Evolutionary conservation across 2,888 invertebrate genomes (phyloP), one percentile per base, ranked within the genome.

Genomic region (Danaus chrysippus): DNA sequence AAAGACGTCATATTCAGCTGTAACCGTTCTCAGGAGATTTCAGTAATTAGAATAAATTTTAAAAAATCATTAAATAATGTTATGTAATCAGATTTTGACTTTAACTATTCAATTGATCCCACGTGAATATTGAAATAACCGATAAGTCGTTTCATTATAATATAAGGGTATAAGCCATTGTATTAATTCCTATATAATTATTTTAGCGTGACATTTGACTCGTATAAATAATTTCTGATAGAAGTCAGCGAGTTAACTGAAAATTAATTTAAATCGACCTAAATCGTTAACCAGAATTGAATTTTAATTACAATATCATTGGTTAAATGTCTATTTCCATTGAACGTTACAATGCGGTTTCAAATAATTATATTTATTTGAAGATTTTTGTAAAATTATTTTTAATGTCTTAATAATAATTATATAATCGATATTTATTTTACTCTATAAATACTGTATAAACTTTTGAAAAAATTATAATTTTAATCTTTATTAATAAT

Each of bases 1-100:
- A 73, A 87, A 87, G 70, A 75, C 84, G 9, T 87, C 88, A 0
- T 87, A 89, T 72, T 86, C 86, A 62, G 84, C 83, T 42, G 73
- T 89, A 0, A 86, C 87, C 11, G 78, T 88, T 43, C 73, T 89
- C 56, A 76, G 87, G n/a, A 74, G 83, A 58, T 76, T 82, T 59
- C 72, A 76, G 60, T 62, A 61, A 61, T 58, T 23, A 54, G 13
- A 34, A 44, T 44, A 11, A 44, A 13, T 11, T 44, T 15, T 8
- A 13, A 54, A 43, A 43, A 53, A 54, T 41, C n/a, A 54, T 43
- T 58, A 54, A 23, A 54, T 13, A 58, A 46, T 49, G 12, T 17
- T 41, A 49, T 58, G 57, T 34, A 41, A 23, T 34, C 23, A 34
- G 8, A 34, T 13, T 46, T 46, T 46, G n/a, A 1, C 0, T 46